phyloP scores from a whole-genome alignment of 1,140 invertebrate genomes.

The Aradophagus sp. region DNA sequence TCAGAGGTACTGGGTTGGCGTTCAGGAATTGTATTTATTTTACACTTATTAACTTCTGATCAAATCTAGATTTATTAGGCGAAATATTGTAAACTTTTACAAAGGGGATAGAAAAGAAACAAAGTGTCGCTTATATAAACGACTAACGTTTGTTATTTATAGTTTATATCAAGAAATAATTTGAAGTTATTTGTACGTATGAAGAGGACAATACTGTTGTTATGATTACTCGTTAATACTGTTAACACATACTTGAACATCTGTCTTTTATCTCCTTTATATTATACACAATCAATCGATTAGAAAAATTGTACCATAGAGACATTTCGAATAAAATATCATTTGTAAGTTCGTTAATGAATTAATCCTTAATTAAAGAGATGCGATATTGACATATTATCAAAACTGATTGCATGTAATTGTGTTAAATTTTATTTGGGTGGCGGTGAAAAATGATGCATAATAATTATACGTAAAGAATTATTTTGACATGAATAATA shows the following conservation, averaged over 20 bases:
- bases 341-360: too few species aligned
- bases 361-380: too few species aligned
- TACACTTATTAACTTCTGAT: constrained; percentile 1
- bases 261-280: constrained; percentile 15
- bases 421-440: too few species aligned
- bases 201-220: constrained; percentile 37
- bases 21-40: constrained; percentile 5
- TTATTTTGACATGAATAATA: too few species aligned
- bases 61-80: constrained; percentile 1
- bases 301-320: too few species aligned
- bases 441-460: too few species aligned
- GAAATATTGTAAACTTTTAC: constrained; percentile 21
- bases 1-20: neutral
- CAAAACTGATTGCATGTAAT: too few species aligned
- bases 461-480: too few species aligned
- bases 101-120: neutral
- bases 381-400: too few species aligned
- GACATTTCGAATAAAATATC: neutral
- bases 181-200: constrained; percentile 18
- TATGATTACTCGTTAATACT: constrained; percentile 16
- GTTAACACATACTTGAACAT: constrained; percentile 15
- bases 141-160: constrained; percentile 34
- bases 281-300: too few species aligned
- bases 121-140: constrained; percentile 23
- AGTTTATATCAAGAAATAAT: constrained; percentile 32